These are phyloP conservation scores for Mesocricetus auratus DNA, from an alignment of 2,113 vertebrate genomes.

Conservation along the genomic window DNA sequence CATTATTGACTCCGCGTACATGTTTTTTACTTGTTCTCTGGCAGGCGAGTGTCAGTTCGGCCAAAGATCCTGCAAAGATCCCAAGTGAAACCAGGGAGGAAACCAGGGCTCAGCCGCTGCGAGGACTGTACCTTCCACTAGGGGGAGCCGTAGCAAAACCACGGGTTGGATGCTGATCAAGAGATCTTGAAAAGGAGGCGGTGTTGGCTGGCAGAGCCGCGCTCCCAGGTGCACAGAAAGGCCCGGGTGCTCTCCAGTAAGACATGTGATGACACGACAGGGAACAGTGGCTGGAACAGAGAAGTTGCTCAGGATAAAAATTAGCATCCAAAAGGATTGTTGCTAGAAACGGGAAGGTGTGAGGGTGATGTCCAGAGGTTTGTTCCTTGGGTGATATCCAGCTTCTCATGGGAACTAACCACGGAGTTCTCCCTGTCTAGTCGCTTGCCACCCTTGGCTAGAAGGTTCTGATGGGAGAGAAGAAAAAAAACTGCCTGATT, in stretches of 20 bases:
- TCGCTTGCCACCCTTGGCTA: neutral
- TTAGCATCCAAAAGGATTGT: neutral
- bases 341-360: neutral
- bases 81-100: neutral
- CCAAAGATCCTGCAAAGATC: neutral
- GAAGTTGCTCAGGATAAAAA: neutral
- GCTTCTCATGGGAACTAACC: fast-evolving
- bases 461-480: neutral
- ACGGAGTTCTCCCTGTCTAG: neutral
- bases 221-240: neutral
- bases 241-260: neutral
- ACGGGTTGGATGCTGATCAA: neutral
- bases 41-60: neutral
- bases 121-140: neutral
- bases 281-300: neutral
- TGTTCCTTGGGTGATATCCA: neutral
- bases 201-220: neutral
- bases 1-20: neutral
- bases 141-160: neutral
- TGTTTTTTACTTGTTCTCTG: neutral
- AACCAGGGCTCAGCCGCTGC: neutral
- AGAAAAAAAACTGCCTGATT: neutral
- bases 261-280: neutral
- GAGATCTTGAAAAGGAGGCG: neutral
- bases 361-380: neutral